Percentiles rank a stretch among this genome's conserved stretches.
Evolutionary conservation across 2,888 invertebrate species (phyloP).

Genomic region (Dryobotodes eremita): DNA sequence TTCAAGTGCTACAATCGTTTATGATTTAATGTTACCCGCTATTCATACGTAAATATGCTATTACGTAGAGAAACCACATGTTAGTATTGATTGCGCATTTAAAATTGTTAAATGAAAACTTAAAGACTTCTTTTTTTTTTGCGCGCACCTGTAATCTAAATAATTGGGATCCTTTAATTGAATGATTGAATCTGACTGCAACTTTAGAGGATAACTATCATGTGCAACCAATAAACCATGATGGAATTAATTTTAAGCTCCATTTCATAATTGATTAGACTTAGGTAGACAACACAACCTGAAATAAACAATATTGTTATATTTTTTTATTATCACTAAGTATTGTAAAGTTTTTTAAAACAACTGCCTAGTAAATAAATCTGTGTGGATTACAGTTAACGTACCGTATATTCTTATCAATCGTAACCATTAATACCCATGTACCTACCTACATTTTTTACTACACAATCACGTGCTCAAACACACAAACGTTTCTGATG

Average conservation of each 20-base stretch:
- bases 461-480: conserved; percentile 39
- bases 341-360: neutral
- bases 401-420: conserved; percentile 29
- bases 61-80: conserved; percentile 11
- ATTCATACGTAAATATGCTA: conserved; percentile 19
- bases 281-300: too few relatives aligned
- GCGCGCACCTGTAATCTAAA: too few relatives aligned
- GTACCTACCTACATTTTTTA: conserved; percentile 19
- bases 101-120: neutral
- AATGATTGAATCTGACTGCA: too few relatives aligned
- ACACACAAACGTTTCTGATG: conserved; percentile 31
- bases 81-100: neutral
- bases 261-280: too few relatives aligned
- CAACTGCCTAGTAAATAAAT: conserved; percentile 1
- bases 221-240: too few relatives aligned
- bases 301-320: too few relatives aligned
- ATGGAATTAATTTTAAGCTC: too few relatives aligned
- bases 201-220: too few relatives aligned
- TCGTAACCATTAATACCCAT: neutral
- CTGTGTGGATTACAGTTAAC: conserved; percentile 8
- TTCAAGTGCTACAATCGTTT: conserved; percentile 1
- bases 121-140: neutral
- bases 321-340: too few relatives aligned
- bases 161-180: too few relatives aligned
- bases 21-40: conserved; percentile 16